Evolutionary conservation across 2,113 vertebrate genomes (phyloP), one percentile per base, ranked within the genome.

Genomic region (Lepus timidus): DNA sequence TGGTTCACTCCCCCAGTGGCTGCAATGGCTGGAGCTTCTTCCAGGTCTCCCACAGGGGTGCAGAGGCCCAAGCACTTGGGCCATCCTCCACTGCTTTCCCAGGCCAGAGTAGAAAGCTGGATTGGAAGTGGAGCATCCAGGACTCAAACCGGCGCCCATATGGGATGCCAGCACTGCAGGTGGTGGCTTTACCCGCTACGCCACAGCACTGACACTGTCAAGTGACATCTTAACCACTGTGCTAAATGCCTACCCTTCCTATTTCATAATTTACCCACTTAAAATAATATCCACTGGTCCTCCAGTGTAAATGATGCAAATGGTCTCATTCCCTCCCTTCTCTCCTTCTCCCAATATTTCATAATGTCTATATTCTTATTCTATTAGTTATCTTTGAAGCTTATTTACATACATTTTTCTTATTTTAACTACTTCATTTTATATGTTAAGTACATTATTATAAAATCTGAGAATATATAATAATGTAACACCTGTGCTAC

Each of bases 351-450:
- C 44, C 39, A 88, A 64, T 36, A 88, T 64, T 88, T 87, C 39
- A 39, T 39, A 87, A 91, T 73, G 83, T 70, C 65, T 78, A 79
- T 83, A 51, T 71, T 64, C 31, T 88, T 73, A 67, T 84, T 51
- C 58, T 61, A 65, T 64, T 70, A 78, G 17, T 90, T 91, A 84
- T 16, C 74, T 90, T 73, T 71, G 25, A 87, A 96, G 88, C 44
- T 84, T 31, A 0, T 9, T 14, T 44, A 44, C 17, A 33, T 83
- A 84, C 51, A 3, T 61, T 67, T 62, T 93, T 90, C 36, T 93
- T 88, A 74, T 74, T 91, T 39, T 23, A 84, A 61, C 64, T 61
- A 67, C 65, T 87, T 87, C 20, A 58, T 73, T 95, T 96, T 90
- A 23, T 75, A 76, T 95, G 10, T 88, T 84, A 83, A 87, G 70